Conservation (phyloP, 2,113 vertebrate species). For the Nothoprocta pentlandii region DNA sequence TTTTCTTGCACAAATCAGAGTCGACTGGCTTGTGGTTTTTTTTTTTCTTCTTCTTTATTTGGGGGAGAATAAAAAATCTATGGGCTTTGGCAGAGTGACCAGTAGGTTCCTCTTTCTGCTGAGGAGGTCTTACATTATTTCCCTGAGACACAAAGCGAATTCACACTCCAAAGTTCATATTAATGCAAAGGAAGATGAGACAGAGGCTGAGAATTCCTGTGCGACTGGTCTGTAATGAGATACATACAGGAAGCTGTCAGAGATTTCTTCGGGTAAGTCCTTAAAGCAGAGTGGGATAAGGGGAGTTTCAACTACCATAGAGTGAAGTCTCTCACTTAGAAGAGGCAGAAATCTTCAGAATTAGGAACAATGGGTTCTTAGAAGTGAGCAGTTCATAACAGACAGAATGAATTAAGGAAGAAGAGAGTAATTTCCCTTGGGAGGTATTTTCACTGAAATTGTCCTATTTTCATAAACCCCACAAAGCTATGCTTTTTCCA, state of each 20-base stretch:
- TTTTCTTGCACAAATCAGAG: not conserved
- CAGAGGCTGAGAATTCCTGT: not conserved
- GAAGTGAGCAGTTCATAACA: not conserved
- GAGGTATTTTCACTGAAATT: conserved; percentile 18
- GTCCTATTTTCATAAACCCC: conserved; percentile 3
- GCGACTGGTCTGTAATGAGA: not conserved
- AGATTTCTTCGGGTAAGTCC: not conserved
- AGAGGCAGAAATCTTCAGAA: not conserved
- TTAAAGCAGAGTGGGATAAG: not conserved
- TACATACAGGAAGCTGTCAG: not conserved
- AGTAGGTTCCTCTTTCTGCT: conserved; percentile 18
- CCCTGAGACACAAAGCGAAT: not conserved
- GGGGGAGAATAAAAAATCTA: not conserved
- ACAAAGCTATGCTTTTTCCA: not conserved
- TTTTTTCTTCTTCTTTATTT: not conserved
- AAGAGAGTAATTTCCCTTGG: conserved; percentile 28
- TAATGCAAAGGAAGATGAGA: not conserved
- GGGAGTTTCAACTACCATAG: not conserved
- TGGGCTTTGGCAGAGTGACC: not conserved
- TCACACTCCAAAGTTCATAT: not conserved
- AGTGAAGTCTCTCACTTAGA: not conserved
- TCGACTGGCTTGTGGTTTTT: not conserved
- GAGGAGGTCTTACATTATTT: not conserved
- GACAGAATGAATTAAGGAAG: not conserved
- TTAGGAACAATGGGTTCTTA: not conserved